A percentile compares a stretch with the other conserved stretches of the same genome.
These are phyloP conservation scores for Dicycla oo DNA, from an alignment of 2,888 invertebrate species.

Conservation along the genomic window DNA sequence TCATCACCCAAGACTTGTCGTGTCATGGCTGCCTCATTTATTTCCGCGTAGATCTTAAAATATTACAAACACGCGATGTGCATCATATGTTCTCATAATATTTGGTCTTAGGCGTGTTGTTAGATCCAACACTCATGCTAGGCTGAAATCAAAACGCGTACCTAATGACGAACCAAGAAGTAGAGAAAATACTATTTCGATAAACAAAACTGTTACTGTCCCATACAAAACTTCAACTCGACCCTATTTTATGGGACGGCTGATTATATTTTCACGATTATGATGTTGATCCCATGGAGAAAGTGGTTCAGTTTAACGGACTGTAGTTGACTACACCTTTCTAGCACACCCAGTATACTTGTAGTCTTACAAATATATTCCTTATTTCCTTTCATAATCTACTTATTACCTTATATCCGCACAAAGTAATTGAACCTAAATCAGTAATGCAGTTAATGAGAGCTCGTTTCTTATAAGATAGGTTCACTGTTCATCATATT, in stretches of 20 bases:
- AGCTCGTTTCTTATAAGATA: background rate
- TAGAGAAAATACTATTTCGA: background rate
- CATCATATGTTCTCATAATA: conserved; percentile 46
- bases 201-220: too few relatives aligned
- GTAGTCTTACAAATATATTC: too few relatives aligned
- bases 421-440: conserved; percentile 1
- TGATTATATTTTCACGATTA: too few relatives aligned
- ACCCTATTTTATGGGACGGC: too few relatives aligned
- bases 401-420: too few relatives aligned
- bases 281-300: too few relatives aligned
- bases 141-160: conserved; percentile 19
- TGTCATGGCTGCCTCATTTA: conserved; percentile 33
- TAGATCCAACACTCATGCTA: conserved; percentile 2
- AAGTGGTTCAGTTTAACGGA: too few relatives aligned
- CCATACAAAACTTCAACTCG: too few relatives aligned
- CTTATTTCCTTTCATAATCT: too few relatives aligned
- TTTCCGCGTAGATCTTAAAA: conserved; percentile 28
- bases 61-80: conserved; percentile 34
- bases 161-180: conserved; percentile 21
- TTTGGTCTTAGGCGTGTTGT: conserved; percentile 22
- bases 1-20: conserved; percentile 5
- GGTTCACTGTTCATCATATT: background rate
- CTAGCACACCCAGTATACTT: too few relatives aligned
- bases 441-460: background rate
- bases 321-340: too few relatives aligned